phyloP scores from a whole-genome alignment of 2,113 vertebrate genomes.

The Rutilus rutilus region DNA sequence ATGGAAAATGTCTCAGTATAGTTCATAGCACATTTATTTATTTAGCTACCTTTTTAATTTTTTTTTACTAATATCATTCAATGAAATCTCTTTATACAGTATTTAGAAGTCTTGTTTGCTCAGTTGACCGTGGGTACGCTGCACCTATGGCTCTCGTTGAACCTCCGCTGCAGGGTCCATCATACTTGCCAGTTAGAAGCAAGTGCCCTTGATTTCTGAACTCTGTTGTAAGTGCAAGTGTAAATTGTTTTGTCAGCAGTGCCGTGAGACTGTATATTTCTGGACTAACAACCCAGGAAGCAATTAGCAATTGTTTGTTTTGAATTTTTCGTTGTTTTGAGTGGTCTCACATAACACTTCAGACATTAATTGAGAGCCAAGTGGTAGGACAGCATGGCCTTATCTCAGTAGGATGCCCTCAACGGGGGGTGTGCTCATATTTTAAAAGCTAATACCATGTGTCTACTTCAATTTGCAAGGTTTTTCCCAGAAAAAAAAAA shows the following conservation, averaged over 20 bases:
- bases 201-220: constrained; percentile 26
- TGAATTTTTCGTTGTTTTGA: background rate
- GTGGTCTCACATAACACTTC: background rate
- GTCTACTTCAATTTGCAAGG: background rate
- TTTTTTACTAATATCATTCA: background rate
- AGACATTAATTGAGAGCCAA: background rate
- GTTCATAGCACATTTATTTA: background rate
- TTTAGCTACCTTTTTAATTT: background rate
- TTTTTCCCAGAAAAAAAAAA: background rate
- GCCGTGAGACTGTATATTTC: background rate
- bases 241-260: constrained; percentile 15
- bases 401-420: background rate
- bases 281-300: background rate
- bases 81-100: background rate
- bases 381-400: constrained; percentile 16
- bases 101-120: background rate
- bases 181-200: constrained; percentile 26
- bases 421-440: background rate
- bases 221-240: constrained; percentile 1
- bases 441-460: background rate
- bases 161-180: background rate
- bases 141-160: background rate
- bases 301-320: constrained; percentile 11
- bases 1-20: background rate
- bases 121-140: background rate